These are phyloP conservation scores for Manis pentadactyla DNA, from an alignment of 2,797 vertebrate genomes.

Conservation along the genomic window DNA sequence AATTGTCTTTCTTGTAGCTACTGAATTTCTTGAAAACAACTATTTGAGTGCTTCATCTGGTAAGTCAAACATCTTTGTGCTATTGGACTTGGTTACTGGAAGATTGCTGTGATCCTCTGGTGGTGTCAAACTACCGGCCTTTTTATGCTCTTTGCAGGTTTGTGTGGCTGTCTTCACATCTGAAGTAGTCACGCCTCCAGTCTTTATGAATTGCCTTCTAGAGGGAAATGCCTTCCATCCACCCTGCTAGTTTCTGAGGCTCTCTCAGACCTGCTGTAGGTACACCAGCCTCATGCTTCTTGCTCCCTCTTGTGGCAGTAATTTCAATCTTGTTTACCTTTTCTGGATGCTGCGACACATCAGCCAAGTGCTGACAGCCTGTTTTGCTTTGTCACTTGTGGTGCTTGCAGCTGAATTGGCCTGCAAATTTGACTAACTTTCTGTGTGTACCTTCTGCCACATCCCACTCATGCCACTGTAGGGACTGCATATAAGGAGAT, in stretches of 20 bases:
- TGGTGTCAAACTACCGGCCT: not conserved
- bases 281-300: not conserved
- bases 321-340: not conserved
- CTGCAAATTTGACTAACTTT: not conserved
- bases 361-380: not conserved
- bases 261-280: not conserved
- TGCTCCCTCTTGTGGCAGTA: not conserved
- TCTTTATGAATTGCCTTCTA: not conserved
- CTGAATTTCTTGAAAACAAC: not conserved
- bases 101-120: not conserved
- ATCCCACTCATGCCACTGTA: not conserved
- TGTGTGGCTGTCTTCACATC: not conserved
- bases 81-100: not conserved
- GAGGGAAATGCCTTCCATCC: not conserved
- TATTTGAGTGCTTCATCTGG: not conserved
- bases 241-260: not conserved
- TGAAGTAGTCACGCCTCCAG: not conserved
- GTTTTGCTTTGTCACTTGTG: not conserved
- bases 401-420: not conserved
- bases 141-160: not conserved
- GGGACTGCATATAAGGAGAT: not conserved
- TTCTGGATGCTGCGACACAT: not conserved
- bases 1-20: not conserved
- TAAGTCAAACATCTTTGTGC: not conserved
- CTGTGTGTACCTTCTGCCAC: not conserved